Evolutionary conservation across 1,140 invertebrate genomes (phyloP).

Genomic region (roundworm (Caenorhabditis elegans)): DNA sequence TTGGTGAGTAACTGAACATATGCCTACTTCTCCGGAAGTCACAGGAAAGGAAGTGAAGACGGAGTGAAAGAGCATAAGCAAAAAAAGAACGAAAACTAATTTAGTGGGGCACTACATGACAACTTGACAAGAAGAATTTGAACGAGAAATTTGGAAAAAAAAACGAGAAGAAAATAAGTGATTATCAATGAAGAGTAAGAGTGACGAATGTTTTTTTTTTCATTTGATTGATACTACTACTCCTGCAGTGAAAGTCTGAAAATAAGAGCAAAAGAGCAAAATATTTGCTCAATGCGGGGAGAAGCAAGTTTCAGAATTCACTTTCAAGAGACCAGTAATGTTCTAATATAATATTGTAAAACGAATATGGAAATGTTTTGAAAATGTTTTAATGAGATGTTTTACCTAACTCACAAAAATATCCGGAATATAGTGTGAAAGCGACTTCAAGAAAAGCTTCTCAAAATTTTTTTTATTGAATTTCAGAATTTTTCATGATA

Average conservation of each 20-base stretch:
- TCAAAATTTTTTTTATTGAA: too few species aligned
- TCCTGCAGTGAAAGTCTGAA: not conserved
- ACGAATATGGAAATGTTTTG: too few species aligned
- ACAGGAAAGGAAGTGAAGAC: not conserved
- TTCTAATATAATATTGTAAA: too few species aligned
- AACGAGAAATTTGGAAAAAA: not conserved
- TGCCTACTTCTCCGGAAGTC: not conserved
- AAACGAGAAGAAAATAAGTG: not conserved
- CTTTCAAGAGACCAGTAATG: too few species aligned
- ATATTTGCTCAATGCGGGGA: too few species aligned
- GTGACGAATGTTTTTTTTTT: not conserved
- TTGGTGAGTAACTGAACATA: not conserved
- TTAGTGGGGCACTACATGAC: not conserved
- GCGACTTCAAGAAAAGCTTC: too few species aligned
- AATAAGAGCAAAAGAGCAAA: not conserved
- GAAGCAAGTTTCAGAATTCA: too few species aligned
- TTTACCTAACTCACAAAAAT: too few species aligned
- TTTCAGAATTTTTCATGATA: too few species aligned
- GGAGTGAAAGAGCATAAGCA: not conserved
- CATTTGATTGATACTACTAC: too few species aligned
- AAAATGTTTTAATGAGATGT: too few species aligned
- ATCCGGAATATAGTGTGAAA: too few species aligned
- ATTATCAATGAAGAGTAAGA: conserved; percentile 14
- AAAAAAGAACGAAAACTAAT: not conserved
- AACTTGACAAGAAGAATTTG: conserved; percentile 2